phyloP scores from a whole-genome alignment of 2,797 vertebrate species.

The Bovichtus variegatus region DNA sequence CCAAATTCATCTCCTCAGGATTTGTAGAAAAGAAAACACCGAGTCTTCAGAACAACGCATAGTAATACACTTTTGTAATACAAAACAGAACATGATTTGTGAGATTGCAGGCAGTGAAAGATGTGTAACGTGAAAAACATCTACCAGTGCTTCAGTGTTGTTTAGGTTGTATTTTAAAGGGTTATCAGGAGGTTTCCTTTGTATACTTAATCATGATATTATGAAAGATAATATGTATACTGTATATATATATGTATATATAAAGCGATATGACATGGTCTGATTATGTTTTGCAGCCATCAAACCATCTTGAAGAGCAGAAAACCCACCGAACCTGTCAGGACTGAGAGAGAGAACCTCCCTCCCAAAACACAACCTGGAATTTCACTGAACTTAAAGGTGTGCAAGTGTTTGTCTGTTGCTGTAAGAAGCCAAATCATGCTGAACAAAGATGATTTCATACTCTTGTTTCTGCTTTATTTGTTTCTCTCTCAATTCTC shows the following conservation, averaged over 20 bases:
- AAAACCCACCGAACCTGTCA: constrained; percentile 64
- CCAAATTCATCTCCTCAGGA: constrained; percentile 82
- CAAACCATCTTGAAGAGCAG: constrained; percentile 76
- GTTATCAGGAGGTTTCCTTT: neutral
- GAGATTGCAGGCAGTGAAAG: neutral
- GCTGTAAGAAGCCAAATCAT: neutral
- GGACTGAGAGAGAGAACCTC: constrained; percentile 72
- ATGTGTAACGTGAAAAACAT: neutral
- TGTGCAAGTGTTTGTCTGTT: constrained; percentile 48
- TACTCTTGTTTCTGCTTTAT: neutral
- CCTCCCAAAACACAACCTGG: constrained; percentile 62
- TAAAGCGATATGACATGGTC: neutral
- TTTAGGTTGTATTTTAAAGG: neutral
- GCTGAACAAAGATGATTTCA: neutral
- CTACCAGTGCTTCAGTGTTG: neutral
- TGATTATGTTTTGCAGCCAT: constrained; percentile 70
- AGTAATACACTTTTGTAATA: constrained; percentile 64
- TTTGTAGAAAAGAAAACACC: constrained; percentile 74
- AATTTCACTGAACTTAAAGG: constrained; percentile 80
- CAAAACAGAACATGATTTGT: neutral
- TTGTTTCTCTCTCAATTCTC: neutral
- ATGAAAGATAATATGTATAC: neutral
- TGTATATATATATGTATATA: too few species aligned
- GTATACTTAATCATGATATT: neutral
- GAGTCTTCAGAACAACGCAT: constrained; percentile 65